Percentiles rank a stretch among this genome's conserved stretches.
phyloP scores from a whole-genome alignment of 2,797 vertebrate genomes.

The Cossypha niveicapilla region DNA sequence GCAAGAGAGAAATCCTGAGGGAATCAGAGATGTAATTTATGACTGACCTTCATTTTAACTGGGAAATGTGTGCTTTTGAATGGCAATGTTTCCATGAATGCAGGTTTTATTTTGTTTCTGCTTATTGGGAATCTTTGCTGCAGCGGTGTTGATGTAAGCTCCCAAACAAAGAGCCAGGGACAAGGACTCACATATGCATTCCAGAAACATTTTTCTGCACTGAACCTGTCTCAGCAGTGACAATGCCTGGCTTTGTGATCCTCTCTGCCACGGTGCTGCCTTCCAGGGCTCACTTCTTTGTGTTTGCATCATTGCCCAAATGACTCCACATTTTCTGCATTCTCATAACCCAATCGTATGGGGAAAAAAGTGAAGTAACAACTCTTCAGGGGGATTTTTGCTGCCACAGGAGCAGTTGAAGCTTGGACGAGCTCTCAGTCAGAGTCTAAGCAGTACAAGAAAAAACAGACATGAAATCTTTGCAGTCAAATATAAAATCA shows the following conservation, averaged over 20 bases:
- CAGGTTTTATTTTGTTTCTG: neutral
- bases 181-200: neutral
- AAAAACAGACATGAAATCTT: neutral
- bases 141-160: neutral
- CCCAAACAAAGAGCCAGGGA: neutral
- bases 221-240: neutral
- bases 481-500: neutral
- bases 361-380: neutral
- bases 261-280: neutral
- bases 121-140: neutral
- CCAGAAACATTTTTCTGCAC: neutral
- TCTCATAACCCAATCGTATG: neutral
- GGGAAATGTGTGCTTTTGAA: neutral
- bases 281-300: neutral
- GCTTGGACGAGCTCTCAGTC: neutral
- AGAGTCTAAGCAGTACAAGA: neutral
- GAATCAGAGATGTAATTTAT: slow-evolving; percentile 15
- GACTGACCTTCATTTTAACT: slow-evolving; percentile 10
- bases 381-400: neutral
- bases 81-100: neutral
- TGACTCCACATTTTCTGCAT: neutral
- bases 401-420: neutral
- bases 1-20: neutral
- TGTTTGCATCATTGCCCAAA: neutral
- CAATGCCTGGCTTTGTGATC: neutral